A percentile compares a stretch with the other conserved stretches of the same genome.
These are phyloP conservation scores for Dione vanillae DNA, from an alignment of 2,888 invertebrate species.

Conservation along the genomic window DNA sequence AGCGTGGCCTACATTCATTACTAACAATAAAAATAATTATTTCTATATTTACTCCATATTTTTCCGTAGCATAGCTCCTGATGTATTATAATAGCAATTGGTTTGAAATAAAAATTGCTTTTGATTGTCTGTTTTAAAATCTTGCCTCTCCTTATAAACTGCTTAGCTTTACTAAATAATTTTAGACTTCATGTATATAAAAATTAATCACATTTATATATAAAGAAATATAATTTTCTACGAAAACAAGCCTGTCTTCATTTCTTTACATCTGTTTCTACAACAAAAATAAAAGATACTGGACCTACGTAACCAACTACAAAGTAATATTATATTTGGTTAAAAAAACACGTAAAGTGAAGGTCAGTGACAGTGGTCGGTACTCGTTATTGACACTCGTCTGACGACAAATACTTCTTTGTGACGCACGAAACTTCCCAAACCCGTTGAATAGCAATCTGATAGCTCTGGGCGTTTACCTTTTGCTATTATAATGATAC, in stretches of 20 bases:
- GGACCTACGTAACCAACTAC: neutral
- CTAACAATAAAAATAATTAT: no score
- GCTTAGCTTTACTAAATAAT: no score
- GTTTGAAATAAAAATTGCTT: neutral
- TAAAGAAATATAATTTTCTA: no score
- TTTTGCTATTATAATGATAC: no score
- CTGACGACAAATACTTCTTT: slow-evolving; percentile 1
- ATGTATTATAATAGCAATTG: neutral
- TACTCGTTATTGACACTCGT: slow-evolving; percentile 10
- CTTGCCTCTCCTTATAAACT: no score
- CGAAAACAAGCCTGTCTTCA: no score
- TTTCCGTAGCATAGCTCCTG: neutral
- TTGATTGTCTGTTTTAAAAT: neutral
- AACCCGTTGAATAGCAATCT: neutral
- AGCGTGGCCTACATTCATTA: no score
- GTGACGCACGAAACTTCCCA: neutral
- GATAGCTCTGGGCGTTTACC: neutral
- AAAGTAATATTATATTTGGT: neutral
- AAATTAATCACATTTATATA: no score
- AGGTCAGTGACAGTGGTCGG: no score
- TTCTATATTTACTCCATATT: neutral
- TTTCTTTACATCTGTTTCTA: no score
- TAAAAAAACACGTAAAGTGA: neutral
- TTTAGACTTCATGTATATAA: no score
- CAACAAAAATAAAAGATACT: no score